Evolutionary conservation across 2,888 invertebrate genomes (phyloP), one percentile per base, ranked within the genome.

Genomic region (Junonia oenone): DNA sequence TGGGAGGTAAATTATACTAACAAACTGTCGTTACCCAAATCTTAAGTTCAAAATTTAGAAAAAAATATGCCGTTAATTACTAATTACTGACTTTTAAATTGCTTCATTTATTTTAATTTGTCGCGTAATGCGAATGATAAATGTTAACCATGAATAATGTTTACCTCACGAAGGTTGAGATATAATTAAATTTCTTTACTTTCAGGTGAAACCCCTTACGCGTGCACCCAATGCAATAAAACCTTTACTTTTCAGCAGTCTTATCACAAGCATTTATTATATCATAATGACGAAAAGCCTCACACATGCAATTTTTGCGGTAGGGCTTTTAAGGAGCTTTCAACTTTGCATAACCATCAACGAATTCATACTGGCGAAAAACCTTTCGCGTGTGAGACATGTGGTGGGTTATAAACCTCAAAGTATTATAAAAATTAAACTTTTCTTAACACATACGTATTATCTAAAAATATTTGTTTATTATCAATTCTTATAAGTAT

Each of bases 181-280:
- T n/a, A n/a, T n/a, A 40, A 50, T 27, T 51, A 29, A 14, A n/a
- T 62, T 55, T 51, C 48, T 51, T 26, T 47, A 38, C 55, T 62
- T 63, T 61, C 90, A 93, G 96, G 97, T 56, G 97, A 97, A 91
- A 96, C 96, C 91, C 97, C 97, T 0, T 97, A 97, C 73, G 93
- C 93, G 17, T 97, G 97, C 72, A 90, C 91, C 46, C 93, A 95
- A 66, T 97, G 97, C 75, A 94, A 94, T 63, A 95, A 96, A 77
- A 95, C 94, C 9, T 97, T 97, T 80, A 96, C 96, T 48, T 97
- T 97, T 83, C 97, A 97, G 83, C 97, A 97, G 71, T 96, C 96
- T 0, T 96, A 95, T 79, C 96, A 96, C 78, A 97, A 97, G 75
- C 97, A 97, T 81, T 92, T 96, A 72, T 88, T 96, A 49, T 97